Evolutionary conservation across 35 echinoderm and acorn worm species (phyloP).

Genomic region (Apostichopus parvimensis): DNA sequence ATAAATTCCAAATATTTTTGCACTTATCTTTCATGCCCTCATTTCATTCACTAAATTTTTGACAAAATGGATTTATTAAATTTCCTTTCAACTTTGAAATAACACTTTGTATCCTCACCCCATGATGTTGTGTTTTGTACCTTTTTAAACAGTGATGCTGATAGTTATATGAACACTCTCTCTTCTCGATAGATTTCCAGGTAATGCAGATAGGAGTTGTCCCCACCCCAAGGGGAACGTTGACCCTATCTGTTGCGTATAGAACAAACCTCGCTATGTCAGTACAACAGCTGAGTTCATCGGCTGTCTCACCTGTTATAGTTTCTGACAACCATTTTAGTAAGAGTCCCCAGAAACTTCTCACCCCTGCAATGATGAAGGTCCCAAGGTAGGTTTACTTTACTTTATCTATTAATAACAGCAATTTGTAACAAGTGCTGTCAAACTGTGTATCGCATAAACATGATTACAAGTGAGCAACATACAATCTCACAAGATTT

Average conservation of each 20-base stretch:
- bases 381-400: background rate
- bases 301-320: conserved; percentile 29
- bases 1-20: no score
- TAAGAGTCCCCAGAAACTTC: conserved; percentile 57
- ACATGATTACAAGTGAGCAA: no score
- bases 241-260: conserved; percentile 77
- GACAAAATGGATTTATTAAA: background rate
- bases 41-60: no score
- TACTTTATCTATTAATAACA: no score
- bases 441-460: no score
- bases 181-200: conserved; percentile 62
- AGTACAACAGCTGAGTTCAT: conserved; percentile 52
- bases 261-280: conserved; percentile 93
- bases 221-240: conserved; percentile 76
- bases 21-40: no score
- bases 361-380: background rate
- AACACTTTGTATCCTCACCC: no score
- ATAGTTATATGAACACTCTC: background rate
- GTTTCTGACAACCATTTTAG: conserved; percentile 76
- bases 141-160: no score
- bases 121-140: no score
- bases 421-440: no score
- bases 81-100: background rate
- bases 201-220: conserved; percentile 83
- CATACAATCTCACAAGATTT: no score